phyloP scores from a whole-genome alignment of 1,140 invertebrate genomes.

The Nephila pilipes region DNA sequence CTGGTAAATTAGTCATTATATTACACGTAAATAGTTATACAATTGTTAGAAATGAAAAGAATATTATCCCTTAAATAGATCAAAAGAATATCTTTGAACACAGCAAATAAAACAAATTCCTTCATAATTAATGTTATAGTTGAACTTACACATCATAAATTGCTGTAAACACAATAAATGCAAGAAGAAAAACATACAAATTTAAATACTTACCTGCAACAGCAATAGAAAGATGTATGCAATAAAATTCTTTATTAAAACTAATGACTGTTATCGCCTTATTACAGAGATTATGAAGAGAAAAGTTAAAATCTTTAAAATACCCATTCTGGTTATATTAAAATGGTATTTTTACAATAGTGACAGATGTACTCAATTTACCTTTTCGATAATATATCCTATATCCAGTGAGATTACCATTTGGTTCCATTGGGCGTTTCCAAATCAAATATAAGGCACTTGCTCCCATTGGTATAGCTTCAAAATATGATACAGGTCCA shows the following conservation, averaged over 20 bases:
- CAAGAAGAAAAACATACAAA: too few relatives aligned
- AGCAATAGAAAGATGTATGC: too few relatives aligned
- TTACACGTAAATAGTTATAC: too few relatives aligned
- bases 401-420: conserved; percentile 96
- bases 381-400: conserved; percentile 91
- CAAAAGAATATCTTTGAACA: too few relatives aligned
- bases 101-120: too few relatives aligned
- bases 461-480: conserved; percentile 92
- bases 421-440: conserved; percentile 95
- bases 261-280: neutral
- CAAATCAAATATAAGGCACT: conserved; percentile 93
- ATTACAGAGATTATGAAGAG: neutral
- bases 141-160: too few relatives aligned
- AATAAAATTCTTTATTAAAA: neutral
- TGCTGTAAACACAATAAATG: too few relatives aligned
- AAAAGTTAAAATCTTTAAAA: neutral
- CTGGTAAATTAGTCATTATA: too few relatives aligned
- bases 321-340: neutral
- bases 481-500: conserved; percentile 90
- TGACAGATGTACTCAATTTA: neutral
- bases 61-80: too few relatives aligned
- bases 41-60: too few relatives aligned
- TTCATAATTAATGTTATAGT: too few relatives aligned
- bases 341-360: neutral
- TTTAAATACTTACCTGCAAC: too few relatives aligned